phyloP scores from a whole-genome alignment of 1,140 invertebrate species.

The Eupristina koningsbergeri region DNA sequence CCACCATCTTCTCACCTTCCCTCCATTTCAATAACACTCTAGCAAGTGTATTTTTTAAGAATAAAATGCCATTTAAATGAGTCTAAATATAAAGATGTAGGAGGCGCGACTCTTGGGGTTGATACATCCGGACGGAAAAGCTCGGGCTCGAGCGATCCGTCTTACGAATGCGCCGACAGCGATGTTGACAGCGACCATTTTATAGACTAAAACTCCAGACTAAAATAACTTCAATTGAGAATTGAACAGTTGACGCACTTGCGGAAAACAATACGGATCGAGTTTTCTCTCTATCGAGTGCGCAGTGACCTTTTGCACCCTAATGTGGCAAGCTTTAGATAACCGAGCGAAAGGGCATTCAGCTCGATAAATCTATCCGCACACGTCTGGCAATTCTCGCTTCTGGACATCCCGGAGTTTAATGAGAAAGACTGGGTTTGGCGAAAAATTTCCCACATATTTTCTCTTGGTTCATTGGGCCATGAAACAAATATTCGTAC shows the following conservation, averaged over 20 bases:
- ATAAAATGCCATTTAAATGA: neutral
- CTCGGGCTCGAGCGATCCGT: slow-evolving; percentile 63
- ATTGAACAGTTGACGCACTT: slow-evolving; percentile 64
- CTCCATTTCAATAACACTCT: neutral
- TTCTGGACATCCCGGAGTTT: too few relatives aligned
- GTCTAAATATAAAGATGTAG: slow-evolving; percentile 24
- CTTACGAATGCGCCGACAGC: slow-evolving; percentile 44
- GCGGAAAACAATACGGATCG: slow-evolving; percentile 63
- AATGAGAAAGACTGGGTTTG: too few relatives aligned
- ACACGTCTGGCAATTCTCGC: too few relatives aligned
- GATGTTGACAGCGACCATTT: neutral
- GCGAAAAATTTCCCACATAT: too few relatives aligned
- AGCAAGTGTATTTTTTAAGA: neutral
- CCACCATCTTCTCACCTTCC: neutral
- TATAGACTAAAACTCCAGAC: slow-evolving; percentile 58
- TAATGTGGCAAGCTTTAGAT: too few relatives aligned
- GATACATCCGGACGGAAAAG: slow-evolving; percentile 59
- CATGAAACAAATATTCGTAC: too few relatives aligned
- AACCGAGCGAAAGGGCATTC: too few relatives aligned
- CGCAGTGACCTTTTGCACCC: too few relatives aligned
- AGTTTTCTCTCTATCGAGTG: slow-evolving; percentile 47
- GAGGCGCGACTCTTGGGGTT: slow-evolving; percentile 44
- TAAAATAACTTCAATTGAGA: slow-evolving; percentile 70
- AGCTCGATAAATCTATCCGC: too few relatives aligned
- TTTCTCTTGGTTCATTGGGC: too few relatives aligned